Evolutionary conservation across 2,113 vertebrate species (phyloP).

Genomic region (Phalacrocorax brasilianus): DNA sequence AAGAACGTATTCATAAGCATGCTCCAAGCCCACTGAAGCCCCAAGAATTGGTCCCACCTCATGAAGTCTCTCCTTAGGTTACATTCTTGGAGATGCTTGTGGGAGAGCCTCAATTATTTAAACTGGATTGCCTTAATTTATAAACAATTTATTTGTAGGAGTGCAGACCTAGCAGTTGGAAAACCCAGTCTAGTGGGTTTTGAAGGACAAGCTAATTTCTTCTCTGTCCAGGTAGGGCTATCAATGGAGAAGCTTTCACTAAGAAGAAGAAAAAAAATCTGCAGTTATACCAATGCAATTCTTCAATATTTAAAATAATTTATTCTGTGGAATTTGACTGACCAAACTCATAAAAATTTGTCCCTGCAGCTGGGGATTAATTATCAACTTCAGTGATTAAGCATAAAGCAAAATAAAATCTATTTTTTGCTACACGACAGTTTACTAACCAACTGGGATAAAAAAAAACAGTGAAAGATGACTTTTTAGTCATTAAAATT

Average conservation of each 20-base stretch:
- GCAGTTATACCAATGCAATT: neutral
- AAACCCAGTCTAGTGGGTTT: neutral
- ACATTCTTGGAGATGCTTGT: neutral
- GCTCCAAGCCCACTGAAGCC: neutral
- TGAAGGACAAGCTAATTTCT: neutral
- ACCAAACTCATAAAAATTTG: neutral
- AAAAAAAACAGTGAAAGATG: neutral
- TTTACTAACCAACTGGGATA: neutral
- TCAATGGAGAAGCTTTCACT: neutral
- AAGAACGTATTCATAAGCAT: neutral
- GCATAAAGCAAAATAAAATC: neutral
- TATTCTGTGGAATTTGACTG: neutral
- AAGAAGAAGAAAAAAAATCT: neutral
- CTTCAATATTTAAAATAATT: neutral
- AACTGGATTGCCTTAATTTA: neutral
- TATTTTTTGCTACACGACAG: neutral
- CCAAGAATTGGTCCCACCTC: neutral
- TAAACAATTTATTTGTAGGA: neutral
- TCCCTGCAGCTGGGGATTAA: neutral
- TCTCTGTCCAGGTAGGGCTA: neutral
- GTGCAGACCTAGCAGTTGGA: neutral
- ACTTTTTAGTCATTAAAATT: neutral
- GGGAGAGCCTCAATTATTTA: neutral
- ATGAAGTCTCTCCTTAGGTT: neutral
- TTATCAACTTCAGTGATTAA: neutral